These are phyloP conservation scores for Leptinotarsa haldemani DNA, from an alignment of 2,888 invertebrate species.

Conservation along the genomic window DNA sequence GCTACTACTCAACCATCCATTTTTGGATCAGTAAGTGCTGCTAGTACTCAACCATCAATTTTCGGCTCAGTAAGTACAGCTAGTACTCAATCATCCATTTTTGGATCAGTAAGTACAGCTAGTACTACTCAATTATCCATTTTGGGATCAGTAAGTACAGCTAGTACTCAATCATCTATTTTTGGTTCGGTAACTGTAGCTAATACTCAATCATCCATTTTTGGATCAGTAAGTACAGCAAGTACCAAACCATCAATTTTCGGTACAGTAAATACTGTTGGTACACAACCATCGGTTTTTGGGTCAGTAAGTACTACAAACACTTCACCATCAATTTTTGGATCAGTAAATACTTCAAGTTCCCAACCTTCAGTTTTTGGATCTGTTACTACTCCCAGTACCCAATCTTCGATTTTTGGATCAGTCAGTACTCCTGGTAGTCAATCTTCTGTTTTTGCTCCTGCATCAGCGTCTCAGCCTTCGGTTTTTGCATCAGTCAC, in stretches of 20 bases:
- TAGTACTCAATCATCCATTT: slow-evolving; percentile 24
- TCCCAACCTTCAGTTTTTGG: slow-evolving; percentile 34
- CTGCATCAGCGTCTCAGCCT: not conserved
- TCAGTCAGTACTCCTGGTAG: slow-evolving; percentile 33
- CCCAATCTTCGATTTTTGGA: slow-evolving; percentile 33
- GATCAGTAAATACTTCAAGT: slow-evolving; percentile 32
- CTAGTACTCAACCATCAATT: slow-evolving; percentile 34
- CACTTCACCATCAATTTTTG: slow-evolving; percentile 35
- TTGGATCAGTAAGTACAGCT: slow-evolving; percentile 47
- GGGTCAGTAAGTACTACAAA: not conserved
- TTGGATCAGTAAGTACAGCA: slow-evolving; percentile 5
- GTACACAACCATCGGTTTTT: slow-evolving; percentile 34
- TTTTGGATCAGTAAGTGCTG: slow-evolving; percentile 30
- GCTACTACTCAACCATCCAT: slow-evolving; percentile 27
- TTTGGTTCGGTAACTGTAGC: slow-evolving; percentile 15
- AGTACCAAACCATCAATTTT: not conserved
- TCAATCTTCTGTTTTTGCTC: slow-evolving; percentile 38
- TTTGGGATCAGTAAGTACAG: slow-evolving; percentile 13
- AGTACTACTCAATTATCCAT: slow-evolving; percentile 23
- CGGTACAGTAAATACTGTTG: slow-evolving; percentile 3
- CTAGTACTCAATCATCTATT: not conserved
- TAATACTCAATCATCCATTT: slow-evolving; percentile 26
- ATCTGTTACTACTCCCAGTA: not conserved
- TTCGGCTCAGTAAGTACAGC: slow-evolving; percentile 31
- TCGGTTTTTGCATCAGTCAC: slow-evolving; percentile 42